Conservation (phyloP, 2,888 invertebrate genomes). For the Diadegma fenestrale region DNA sequence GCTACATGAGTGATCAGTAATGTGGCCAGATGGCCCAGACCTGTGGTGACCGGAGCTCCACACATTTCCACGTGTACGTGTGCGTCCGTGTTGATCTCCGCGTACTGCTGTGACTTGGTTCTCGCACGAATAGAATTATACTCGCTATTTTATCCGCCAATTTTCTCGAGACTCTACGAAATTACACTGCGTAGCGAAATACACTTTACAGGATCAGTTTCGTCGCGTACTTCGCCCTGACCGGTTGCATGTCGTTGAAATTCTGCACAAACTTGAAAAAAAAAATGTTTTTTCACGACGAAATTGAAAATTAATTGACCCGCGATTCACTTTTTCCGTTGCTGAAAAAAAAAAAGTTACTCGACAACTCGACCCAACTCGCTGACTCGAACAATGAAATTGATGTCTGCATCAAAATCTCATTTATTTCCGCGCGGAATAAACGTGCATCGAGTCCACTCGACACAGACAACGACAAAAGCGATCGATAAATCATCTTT, state of each 20-base stretch:
- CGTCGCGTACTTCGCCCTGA: slow-evolving; percentile 30
- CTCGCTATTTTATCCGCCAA: slow-evolving; percentile 60
- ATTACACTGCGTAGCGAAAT: slow-evolving; percentile 44
- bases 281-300: neutral
- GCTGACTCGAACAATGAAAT: neutral
- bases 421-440: neutral
- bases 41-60: slow-evolving; percentile 37
- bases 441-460: neutral
- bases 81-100: slow-evolving; percentile 7
- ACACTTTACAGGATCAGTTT: slow-evolving; percentile 42
- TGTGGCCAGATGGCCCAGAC: slow-evolving; percentile 31
- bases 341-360: neutral
- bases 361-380: neutral
- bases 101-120: slow-evolving; percentile 23
- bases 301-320: neutral
- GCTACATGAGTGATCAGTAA: slow-evolving; percentile 35
- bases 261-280: neutral
- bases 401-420: slow-evolving; percentile 2
- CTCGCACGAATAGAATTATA: slow-evolving; percentile 62
- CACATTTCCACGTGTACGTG: slow-evolving; percentile 3
- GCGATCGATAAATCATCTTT: slow-evolving; percentile 4
- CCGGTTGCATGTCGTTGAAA: slow-evolving; percentile 26
- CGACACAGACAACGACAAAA: neutral
- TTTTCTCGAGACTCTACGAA: slow-evolving; percentile 56
- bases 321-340: neutral